A percentile compares a stretch with the other conserved stretches of the same genome.
Evolutionary conservation across 2,113 vertebrate genomes (phyloP).

Genomic region (Erythrocercus mccallii): DNA sequence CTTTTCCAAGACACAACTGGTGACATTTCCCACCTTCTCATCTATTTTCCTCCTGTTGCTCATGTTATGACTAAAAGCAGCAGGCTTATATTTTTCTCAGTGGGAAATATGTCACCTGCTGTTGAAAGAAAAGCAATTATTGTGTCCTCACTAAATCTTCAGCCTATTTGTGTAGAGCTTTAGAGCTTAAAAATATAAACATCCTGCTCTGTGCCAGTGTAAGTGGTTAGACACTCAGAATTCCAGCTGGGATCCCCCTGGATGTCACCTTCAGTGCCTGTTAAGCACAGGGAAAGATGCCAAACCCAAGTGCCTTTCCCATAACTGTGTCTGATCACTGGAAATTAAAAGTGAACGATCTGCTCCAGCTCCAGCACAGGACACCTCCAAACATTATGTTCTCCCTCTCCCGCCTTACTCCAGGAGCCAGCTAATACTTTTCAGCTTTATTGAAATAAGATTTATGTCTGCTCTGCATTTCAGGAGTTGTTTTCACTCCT

Average conservation of each 20-base stretch:
- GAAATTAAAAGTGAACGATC: background rate
- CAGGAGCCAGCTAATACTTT: background rate
- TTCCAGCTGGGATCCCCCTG: conserved; percentile 54
- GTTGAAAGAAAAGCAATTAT: conserved; percentile 71
- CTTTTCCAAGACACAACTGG: conserved; percentile 35
- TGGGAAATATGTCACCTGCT: conserved; percentile 63
- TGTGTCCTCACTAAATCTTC: conserved; percentile 58
- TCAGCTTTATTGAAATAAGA: background rate
- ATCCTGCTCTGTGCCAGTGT: conserved; percentile 19
- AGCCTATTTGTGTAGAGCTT: conserved; percentile 33
- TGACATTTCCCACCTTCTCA: conserved; percentile 69
- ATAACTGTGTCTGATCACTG: conserved; percentile 34
- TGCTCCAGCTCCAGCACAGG: background rate
- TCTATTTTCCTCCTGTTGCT: conserved; percentile 43
- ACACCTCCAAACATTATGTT: background rate
- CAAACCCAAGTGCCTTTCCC: conserved; percentile 17
- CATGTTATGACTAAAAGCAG: conserved; percentile 52
- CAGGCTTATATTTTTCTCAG: conserved; percentile 40
- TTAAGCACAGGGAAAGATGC: conserved; percentile 57
- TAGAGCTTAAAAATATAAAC: conserved; percentile 50
- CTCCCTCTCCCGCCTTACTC: background rate
- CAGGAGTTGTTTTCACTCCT: background rate
- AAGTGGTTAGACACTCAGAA: conserved; percentile 38
- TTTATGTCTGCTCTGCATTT: background rate
- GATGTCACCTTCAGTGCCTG: conserved; percentile 65